Conservation (phyloP, 2,888 invertebrate species). For the Patella caerulea region DNA sequence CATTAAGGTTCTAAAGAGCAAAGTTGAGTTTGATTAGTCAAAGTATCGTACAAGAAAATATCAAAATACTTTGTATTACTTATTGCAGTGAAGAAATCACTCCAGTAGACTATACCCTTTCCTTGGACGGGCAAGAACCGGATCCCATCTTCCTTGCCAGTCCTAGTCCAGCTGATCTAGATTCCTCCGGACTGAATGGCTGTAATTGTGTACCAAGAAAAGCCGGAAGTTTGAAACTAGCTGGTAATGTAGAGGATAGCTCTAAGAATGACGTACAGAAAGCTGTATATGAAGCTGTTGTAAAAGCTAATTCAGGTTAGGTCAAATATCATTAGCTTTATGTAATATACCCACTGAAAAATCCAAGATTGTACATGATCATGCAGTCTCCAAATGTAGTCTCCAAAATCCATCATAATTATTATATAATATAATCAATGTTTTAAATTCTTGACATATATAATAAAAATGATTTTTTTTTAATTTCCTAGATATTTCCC, state of each 20-base stretch:
- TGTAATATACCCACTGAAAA: too few species aligned
- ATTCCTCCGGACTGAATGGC: neutral
- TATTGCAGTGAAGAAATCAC: neutral
- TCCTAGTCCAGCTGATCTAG: neutral
- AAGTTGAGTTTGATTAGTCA: too few species aligned
- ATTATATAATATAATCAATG: neutral
- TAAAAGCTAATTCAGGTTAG: neutral
- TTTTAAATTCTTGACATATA: too few species aligned
- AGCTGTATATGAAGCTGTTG: conserved; percentile 5
- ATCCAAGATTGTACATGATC: too few species aligned
- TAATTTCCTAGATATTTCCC: neutral
- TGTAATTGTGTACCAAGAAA: conserved; percentile 1
- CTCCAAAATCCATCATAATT: neutral
- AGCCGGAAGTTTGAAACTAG: neutral
- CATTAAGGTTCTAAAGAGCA: too few species aligned
- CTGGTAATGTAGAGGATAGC: neutral
- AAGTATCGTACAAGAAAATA: too few species aligned
- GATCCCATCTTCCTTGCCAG: neutral
- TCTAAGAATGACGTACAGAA: neutral
- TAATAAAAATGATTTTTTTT: too few species aligned
- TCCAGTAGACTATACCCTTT: neutral
- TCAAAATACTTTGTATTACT: neutral
- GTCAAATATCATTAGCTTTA: too few species aligned
- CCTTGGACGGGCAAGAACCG: neutral
- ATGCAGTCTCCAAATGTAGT: neutral